Conservation (phyloP, 1,140 invertebrate genomes). For the Medauroidea extradentata region DNA sequence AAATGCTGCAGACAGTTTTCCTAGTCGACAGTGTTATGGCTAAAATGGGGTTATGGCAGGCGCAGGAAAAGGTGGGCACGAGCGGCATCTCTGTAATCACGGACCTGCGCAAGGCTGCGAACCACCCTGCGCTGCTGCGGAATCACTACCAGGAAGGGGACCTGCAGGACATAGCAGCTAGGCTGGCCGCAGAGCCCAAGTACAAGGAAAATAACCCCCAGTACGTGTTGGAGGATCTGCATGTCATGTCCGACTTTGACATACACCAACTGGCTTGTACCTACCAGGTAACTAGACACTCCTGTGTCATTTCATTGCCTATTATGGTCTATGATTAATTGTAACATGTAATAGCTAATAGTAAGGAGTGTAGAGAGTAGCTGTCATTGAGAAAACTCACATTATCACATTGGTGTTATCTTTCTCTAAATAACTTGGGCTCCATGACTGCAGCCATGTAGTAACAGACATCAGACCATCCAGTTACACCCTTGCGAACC, state of each 20-base stretch:
- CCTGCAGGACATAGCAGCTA: constrained; percentile 65
- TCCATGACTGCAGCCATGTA: no score
- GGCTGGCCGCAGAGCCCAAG: constrained; percentile 61
- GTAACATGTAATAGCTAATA: no score
- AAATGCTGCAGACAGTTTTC: no score
- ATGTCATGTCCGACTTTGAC: constrained; percentile 86
- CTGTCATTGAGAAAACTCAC: no score
- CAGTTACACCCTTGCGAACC: no score
- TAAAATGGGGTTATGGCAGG: no score
- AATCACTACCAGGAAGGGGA: constrained; percentile 71
- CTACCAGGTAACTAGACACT: constrained; percentile 48
- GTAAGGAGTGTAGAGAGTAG: no score
- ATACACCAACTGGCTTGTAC: constrained; percentile 71
- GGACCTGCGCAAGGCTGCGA: constrained; percentile 82
- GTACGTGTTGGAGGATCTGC: constrained; percentile 82
- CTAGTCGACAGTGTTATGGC: no score
- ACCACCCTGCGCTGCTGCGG: constrained; percentile 80
- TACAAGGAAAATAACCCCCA: constrained; percentile 78
- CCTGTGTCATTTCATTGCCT: background rate
- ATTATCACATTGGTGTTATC: no score
- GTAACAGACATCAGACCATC: no score
- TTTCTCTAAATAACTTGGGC: no score
- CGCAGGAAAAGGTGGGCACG: background rate
- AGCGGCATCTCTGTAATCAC: constrained; percentile 79
- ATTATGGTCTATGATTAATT: no score